Percentiles rank a stretch among this genome's conserved stretches.
Conservation (phyloP, 2,113 vertebrate genomes). For the Terrapene triunguis region DNA sequence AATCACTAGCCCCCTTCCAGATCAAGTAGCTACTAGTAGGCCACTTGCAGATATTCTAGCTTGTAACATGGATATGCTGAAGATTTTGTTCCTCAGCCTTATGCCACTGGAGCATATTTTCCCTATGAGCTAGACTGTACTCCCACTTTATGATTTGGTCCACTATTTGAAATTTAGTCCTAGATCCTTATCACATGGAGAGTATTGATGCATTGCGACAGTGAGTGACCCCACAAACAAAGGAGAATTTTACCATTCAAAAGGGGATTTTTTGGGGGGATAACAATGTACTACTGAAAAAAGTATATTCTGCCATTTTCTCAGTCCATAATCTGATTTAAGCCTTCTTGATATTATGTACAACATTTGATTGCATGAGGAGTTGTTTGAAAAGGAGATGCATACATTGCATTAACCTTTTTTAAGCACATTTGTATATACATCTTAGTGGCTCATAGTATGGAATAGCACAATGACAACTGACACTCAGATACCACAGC, state of each 20-base stretch:
- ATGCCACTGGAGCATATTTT: background rate
- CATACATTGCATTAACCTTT: background rate
- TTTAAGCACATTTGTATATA: background rate
- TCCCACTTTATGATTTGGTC: background rate
- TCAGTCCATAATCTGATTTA: background rate
- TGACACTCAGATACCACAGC: background rate
- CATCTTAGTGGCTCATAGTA: background rate
- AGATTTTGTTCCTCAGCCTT: background rate
- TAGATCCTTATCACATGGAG: background rate
- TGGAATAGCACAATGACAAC: background rate
- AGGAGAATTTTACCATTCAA: background rate
- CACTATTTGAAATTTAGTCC: background rate
- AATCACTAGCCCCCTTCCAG: background rate
- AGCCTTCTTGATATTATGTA: background rate
- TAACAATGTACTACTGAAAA: too few relatives aligned
- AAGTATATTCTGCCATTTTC: background rate
- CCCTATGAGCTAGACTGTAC: background rate
- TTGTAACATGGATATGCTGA: background rate
- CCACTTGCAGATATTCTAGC: background rate
- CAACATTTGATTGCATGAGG: background rate
- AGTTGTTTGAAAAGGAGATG: background rate
- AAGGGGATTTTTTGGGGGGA: background rate
- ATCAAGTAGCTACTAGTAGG: background rate
- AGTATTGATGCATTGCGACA: background rate
- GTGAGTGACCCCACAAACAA: background rate